A percentile compares a stretch with the other conserved stretches of the same genome.
phyloP scores from a whole-genome alignment of 2,113 vertebrate genomes.

The Crocuta crocuta region DNA sequence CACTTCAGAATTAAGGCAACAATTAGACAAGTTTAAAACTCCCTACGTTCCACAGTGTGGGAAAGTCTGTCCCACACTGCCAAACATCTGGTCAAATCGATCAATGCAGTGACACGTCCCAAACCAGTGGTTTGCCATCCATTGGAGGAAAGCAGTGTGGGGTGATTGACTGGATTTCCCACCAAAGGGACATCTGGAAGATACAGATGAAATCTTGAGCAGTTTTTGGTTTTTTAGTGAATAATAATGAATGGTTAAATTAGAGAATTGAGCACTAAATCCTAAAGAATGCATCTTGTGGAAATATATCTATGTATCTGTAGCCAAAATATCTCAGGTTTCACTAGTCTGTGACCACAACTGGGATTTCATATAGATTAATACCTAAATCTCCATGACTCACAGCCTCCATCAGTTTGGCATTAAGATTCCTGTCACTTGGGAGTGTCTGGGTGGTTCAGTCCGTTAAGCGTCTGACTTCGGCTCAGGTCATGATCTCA shows the following conservation, averaged over 20 bases:
- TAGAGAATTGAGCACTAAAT: neutral
- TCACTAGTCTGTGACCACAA: neutral
- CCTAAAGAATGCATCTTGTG: neutral
- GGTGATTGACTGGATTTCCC: neutral
- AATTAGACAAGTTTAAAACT: neutral
- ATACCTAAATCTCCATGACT: neutral
- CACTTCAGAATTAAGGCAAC: neutral
- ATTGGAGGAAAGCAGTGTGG: rapidly evolving
- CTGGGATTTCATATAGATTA: neutral
- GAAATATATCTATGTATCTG: neutral
- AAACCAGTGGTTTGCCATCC: neutral
- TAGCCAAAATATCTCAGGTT: neutral
- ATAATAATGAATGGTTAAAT: neutral
- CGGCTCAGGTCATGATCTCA: too few relatives aligned
- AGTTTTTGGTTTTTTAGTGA: neutral
- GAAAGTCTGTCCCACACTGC: neutral
- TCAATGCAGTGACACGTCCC: neutral
- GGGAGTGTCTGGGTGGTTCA: too few relatives aligned
- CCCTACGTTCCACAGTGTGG: neutral
- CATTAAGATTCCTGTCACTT: neutral
- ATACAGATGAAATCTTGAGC: neutral
- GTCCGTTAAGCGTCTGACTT: too few relatives aligned
- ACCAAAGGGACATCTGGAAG: neutral
- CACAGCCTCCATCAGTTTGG: neutral
- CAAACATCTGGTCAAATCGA: neutral